phyloP scores from a whole-genome alignment of 2,888 invertebrate genomes.

The Phortica okadai region DNA sequence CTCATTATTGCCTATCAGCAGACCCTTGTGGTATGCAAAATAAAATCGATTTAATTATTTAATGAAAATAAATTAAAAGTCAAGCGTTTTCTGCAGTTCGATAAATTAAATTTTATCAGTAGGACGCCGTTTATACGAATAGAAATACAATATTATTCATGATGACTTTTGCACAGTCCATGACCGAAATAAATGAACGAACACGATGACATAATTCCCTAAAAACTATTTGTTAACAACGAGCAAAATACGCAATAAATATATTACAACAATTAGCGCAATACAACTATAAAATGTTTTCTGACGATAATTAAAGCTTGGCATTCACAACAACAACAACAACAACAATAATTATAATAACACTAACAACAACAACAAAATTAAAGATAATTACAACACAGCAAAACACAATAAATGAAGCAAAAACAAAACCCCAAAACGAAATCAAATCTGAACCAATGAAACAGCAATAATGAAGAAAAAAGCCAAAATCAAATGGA shows the following conservation, averaged over 20 bases:
- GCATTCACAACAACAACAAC: slow-evolving; percentile 35
- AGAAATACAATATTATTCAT: neutral
- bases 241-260: slow-evolving; percentile 41
- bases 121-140: slow-evolving; percentile 12
- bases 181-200: neutral
- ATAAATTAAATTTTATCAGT: slow-evolving; percentile 6
- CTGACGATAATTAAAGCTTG: neutral
- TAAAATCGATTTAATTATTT: neutral
- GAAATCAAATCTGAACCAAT: slow-evolving; percentile 25
- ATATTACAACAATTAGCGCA: slow-evolving; percentile 51
- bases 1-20: neutral
- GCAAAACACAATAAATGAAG: slow-evolving; percentile 34
- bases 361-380: slow-evolving; percentile 43
- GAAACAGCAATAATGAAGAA: slow-evolving; percentile 31
- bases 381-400: slow-evolving; percentile 66
- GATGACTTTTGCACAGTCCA: neutral
- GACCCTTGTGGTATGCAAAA: neutral
- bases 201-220: slow-evolving; percentile 25
- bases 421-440: slow-evolving; percentile 14
- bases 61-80: slow-evolving; percentile 12
- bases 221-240: slow-evolving; percentile 56
- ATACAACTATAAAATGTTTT: neutral
- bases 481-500: slow-evolving; percentile 28
- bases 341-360: slow-evolving; percentile 28
- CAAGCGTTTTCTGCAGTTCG: neutral